Evolutionary conservation across 2,888 invertebrate species (phyloP), one percentile per base, ranked within the genome.

Genomic region (Belgica antarctica): DNA sequence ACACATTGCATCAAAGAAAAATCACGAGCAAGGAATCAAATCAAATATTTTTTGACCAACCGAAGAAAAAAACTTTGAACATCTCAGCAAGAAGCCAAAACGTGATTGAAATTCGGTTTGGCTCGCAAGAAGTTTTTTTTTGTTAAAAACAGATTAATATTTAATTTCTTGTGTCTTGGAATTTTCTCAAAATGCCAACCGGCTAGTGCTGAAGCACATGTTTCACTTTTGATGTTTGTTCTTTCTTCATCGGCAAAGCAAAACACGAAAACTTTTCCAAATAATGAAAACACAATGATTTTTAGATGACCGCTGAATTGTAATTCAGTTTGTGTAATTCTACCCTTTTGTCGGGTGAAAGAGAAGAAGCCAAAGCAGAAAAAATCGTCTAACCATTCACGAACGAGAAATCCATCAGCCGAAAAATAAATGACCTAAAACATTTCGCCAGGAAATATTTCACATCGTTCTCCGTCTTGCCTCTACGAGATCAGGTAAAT

Each of bases 61-160:
- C 25, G 27, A 25, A 27, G n/a, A 59, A 15, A 59, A 59, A 59
- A 59, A 59, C 27, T 57, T 52, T 52, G 5, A 2, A 25, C 25
- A 24, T 24, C 17, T 52, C 52, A 68, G 31, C 68, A 68, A 68
- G 57, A 68, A 68, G 28, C 17, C 47, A 57, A 65, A 57, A 68
- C 68, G 68, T 68, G 68, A 68, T 46, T 22, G 68, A 25, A 63
- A 63, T 15, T 10, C 62, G 24, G 24, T 65, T 24, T 41, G 12
- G 28, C 46, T 63, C 19, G 62, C 31, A 25, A 17, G 4, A 22
- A 17, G n/a, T 19, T 34, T 19, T 62, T 17, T 28, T 59, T 59
- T 59, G 12, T 19, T 27, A 8, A 7, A 57, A 34, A 57, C 57
- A 68, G 68, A 68, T 68, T 68, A 68, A 68, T 68, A 68, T 68